A percentile compares a stretch with the other conserved stretches of the same genome.
Conservation (phyloP, 2,113 vertebrate species). For the Jaculus jaculus region DNA sequence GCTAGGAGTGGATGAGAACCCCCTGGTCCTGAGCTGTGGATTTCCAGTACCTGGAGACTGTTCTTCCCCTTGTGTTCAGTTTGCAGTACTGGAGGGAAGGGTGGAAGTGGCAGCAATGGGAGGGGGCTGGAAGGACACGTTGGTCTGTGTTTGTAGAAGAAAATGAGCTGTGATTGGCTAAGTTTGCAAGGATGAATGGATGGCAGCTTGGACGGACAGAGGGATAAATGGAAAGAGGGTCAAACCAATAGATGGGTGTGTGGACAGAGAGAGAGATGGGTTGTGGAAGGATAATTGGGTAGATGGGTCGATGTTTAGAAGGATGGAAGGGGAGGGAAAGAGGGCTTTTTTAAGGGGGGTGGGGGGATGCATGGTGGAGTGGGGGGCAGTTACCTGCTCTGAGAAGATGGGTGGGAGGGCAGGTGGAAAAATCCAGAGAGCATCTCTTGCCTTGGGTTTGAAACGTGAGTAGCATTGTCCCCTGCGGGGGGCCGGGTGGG, state of each 20-base stretch:
- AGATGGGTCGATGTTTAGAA: neutral
- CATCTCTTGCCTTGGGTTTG: neutral
- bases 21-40: neutral
- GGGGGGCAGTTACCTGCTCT: neutral
- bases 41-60: neutral
- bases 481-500: neutral
- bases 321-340: no score
- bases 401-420: neutral
- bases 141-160: neutral
- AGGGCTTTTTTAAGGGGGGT: neutral
- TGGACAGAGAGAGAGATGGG: neutral
- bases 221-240: neutral
- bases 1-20: neutral
- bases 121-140: neutral
- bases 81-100: neutral
- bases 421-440: neutral
- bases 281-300: neutral
- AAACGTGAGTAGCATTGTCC: neutral
- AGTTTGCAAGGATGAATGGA: neutral
- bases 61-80: accelerated
- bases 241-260: neutral
- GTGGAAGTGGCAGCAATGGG: neutral
- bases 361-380: no score
- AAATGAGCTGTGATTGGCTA: neutral
- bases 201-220: neutral